Evolutionary conservation across 2,888 invertebrate species (phyloP), one percentile per base, ranked within the genome.

Genomic region (Agrotis clavis): DNA sequence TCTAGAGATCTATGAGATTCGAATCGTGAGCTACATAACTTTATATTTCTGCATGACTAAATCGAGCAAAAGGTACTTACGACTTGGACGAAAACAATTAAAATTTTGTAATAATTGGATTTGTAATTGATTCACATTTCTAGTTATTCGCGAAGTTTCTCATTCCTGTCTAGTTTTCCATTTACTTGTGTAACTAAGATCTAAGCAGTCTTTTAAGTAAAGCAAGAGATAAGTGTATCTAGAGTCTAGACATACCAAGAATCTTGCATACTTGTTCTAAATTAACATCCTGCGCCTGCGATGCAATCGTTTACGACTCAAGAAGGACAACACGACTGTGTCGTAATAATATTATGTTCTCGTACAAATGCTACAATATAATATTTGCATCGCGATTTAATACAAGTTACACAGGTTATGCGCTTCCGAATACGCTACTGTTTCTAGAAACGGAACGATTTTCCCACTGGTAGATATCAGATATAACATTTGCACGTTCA

Each of bases 231-330:
- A 72, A 63, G 14, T 74, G 25, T 67, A 83, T 81, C 69, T 83
- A 76, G 81, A 83, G n/a, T n/a, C n/a, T n/a, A n/a, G n/a, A 71
- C 79, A 82, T 79, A 72, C 67, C 70, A 76, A 82, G 72, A 72
- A 72, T 80, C 67, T 72, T 57, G 63, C 67, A 72, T 67, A 71
- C 72, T 78, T 71, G 75, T 75, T 77, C 73, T 84, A 69, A 76
- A 81, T 81, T 75, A 77, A 72, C 70, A 78, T 74, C 75, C 71
- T 76, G 80, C 74, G 69, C 62, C 67, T 60, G 82, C 84, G 71
- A 73, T 75, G 74, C 77, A 77, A 77, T 71, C 73, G 67, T 75
- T 79, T 71, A 71, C 70, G 68, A 67, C 64, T 74, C 73, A 80
- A 84, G 77, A 73, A 77, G 77, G 74, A 66, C 74, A 60, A 76